These are phyloP conservation scores for Andrena camellia DNA, from an alignment of 2,888 invertebrate species.

Conservation along the genomic window DNA sequence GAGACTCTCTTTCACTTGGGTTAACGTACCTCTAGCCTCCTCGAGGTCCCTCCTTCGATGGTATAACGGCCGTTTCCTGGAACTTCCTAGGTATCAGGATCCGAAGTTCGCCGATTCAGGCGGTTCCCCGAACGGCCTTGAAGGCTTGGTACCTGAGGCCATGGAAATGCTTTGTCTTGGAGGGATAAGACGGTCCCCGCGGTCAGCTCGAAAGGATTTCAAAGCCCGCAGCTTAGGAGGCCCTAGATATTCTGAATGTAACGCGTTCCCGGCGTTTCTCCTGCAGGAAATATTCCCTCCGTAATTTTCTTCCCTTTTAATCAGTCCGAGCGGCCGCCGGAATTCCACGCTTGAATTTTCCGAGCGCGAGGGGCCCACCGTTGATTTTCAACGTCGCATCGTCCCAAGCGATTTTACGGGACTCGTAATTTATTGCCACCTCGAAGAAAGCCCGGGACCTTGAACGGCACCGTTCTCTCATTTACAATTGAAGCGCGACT, in stretches of 20 bases:
- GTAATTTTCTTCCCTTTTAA: neutral
- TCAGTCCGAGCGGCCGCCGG: neutral
- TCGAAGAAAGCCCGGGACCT: neutral
- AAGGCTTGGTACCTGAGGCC: constrained; percentile 46
- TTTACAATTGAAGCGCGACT: constrained; percentile 28
- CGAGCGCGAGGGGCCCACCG: neutral
- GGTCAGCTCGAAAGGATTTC: constrained; percentile 1
- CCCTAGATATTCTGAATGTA: neutral
- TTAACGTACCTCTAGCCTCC: constrained; percentile 16
- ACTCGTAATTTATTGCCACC: constrained; percentile 3
- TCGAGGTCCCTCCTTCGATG: constrained; percentile 22
- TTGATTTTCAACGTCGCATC: neutral
- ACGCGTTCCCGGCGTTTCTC: neutral
- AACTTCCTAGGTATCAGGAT: constrained; percentile 43
- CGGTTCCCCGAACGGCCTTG: constrained; percentile 26
- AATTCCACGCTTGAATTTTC: neutral
- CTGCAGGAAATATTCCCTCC: neutral
- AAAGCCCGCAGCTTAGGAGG: neutral
- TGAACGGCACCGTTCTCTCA: constrained; percentile 30
- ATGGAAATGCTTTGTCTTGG: constrained; percentile 42
- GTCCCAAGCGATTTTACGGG: neutral
- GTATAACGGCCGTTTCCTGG: constrained; percentile 40
- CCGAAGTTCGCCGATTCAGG: constrained; percentile 27
- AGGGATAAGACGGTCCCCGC: constrained; percentile 35
- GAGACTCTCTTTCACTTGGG: constrained; percentile 13